phyloP scores from a whole-genome alignment of 2,797 vertebrate genomes.

The Neosalanx taihuensis region DNA sequence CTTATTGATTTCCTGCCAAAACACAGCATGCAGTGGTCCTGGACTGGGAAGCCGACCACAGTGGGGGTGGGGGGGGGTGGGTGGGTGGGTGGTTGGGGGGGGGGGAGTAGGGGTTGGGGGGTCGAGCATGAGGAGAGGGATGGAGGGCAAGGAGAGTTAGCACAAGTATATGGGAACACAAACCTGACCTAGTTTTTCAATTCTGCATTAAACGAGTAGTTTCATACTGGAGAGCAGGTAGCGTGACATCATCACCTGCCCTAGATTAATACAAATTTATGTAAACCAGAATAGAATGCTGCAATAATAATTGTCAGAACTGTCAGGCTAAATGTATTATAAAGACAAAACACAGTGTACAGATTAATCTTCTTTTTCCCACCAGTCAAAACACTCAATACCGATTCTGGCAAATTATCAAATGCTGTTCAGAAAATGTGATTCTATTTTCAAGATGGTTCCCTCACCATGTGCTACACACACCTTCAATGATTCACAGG shows the following conservation, averaged over 20 bases:
- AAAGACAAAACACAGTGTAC: not conserved
- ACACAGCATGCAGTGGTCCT: slow-evolving; percentile 96
- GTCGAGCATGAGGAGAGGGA: slow-evolving; percentile 78
- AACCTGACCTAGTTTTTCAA: not conserved
- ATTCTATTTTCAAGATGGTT: slow-evolving; percentile 19
- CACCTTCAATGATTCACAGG: slow-evolving; percentile 74
- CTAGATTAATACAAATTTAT: too few species aligned
- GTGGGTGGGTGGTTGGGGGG: slow-evolving; percentile 19
- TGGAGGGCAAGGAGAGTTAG: slow-evolving; percentile 31
- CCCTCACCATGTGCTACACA: slow-evolving; percentile 25
- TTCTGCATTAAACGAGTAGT: not conserved
- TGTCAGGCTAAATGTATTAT: not conserved
- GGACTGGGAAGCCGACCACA: slow-evolving; percentile 70
- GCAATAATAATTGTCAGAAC: not conserved
- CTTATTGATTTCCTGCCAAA: slow-evolving; percentile 99
- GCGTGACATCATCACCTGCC: too few species aligned
- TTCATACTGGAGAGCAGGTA: not conserved
- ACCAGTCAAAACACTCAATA: slow-evolving; percentile 3
- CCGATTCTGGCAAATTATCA: not conserved
- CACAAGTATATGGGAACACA: slow-evolving; percentile 59
- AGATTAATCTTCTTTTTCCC: not conserved
- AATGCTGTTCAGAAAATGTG: slow-evolving; percentile 4
- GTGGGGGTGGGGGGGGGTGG: slow-evolving; percentile 28
- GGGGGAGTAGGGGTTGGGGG: slow-evolving; percentile 62
- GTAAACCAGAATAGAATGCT: not conserved